phyloP scores from a whole-genome alignment of 2,113 vertebrate species.

The Xerus inauris region DNA sequence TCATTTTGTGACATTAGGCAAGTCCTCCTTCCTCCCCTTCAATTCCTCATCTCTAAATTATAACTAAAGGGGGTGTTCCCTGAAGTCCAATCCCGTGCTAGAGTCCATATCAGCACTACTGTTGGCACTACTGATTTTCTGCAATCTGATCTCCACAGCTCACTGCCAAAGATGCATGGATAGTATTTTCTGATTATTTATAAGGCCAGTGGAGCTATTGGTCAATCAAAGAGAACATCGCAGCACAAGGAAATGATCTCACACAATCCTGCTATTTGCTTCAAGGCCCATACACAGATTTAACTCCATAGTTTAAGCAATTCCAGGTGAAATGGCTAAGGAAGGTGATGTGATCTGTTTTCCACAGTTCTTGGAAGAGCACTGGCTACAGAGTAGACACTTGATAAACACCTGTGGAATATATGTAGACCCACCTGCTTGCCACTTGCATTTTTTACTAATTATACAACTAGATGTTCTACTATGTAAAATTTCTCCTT shows the following conservation, averaged over 20 bases:
- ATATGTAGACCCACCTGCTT: neutral
- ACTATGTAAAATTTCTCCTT: constrained; percentile 22
- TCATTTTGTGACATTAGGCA: neutral
- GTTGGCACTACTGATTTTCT: neutral
- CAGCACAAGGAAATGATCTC: neutral
- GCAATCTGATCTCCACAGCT: neutral
- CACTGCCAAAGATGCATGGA: neutral
- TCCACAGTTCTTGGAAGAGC: neutral
- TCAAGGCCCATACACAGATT: neutral
- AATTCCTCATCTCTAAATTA: neutral
- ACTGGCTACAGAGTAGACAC: neutral
- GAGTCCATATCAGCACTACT: neutral
- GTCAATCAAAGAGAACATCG: neutral
- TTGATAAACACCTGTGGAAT: neutral
- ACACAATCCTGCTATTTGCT: neutral
- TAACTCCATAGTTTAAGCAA: neutral
- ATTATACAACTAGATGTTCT: neutral
- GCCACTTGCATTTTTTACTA: neutral
- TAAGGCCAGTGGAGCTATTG: neutral
- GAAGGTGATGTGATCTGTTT: neutral
- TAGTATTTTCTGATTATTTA: constrained; percentile 34
- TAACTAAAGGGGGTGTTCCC: neutral
- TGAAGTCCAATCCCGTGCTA: neutral
- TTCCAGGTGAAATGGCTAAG: neutral
- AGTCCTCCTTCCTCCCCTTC: neutral